Evolutionary conservation across 2,113 vertebrate genomes (phyloP).

Genomic region (Chloroceryle aenea): DNA sequence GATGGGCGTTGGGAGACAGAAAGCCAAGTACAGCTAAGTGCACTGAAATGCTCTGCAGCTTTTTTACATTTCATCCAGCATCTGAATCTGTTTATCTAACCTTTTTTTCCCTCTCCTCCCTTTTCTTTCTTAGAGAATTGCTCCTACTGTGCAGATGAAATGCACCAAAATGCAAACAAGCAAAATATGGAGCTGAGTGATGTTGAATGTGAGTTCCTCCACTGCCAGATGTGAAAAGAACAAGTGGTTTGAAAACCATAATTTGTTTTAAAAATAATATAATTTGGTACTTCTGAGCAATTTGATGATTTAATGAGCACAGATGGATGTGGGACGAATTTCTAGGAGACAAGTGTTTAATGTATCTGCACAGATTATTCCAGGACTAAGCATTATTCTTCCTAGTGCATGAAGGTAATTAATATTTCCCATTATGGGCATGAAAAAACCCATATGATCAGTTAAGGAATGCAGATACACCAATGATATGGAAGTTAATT

Average conservation of each 20-base stretch:
- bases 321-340: constrained; percentile 72
- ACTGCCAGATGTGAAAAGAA: constrained; percentile 72
- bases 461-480: constrained; percentile 47
- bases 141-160: constrained; percentile 54
- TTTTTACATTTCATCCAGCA: constrained; percentile 62
- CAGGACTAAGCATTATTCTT: constrained; percentile 63
- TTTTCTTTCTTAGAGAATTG: constrained; percentile 51
- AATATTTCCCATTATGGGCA: constrained; percentile 62
- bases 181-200: constrained; percentile 30
- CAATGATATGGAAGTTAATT: constrained; percentile 26
- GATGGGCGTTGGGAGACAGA: constrained; percentile 64
- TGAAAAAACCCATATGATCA: constrained; percentile 44
- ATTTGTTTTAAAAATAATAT: constrained; percentile 62
- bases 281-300: constrained; percentile 72
- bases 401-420: constrained; percentile 57
- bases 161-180: constrained; percentile 64
- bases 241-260: constrained; percentile 66
- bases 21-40: constrained; percentile 72
- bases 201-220: not conserved
- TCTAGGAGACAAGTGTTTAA: constrained; percentile 60
- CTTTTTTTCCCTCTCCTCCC: constrained; percentile 11
- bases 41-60: constrained; percentile 62
- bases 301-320: constrained; percentile 73
- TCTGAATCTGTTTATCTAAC: constrained; percentile 69
- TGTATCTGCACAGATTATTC: constrained; percentile 67